Evolutionary conservation across 2,797 vertebrate genomes (phyloP), one percentile per base, ranked within the genome.

Genomic region (Triplophysa yarkandensis): DNA sequence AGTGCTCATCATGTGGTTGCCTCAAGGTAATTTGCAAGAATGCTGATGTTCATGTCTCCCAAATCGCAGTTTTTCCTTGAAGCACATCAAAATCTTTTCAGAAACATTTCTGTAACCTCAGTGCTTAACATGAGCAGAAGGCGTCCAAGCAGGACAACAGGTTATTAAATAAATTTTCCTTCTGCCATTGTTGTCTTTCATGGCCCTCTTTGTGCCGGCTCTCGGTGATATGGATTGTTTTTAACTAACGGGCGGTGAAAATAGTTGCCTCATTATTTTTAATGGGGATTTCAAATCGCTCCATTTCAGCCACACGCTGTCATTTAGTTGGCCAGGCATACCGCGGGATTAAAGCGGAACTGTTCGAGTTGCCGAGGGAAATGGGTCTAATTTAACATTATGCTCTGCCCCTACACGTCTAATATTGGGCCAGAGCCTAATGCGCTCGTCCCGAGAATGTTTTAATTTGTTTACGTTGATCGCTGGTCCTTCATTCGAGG

Each of bases 231-330:
- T 85, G 81, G 86, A 88, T 86, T 90, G 85, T 90, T 90, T 91
- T 88, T 86, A 84, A 88, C 86, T 86, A 88, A 89, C 85, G 83
- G 82, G 80, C 79, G 28, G 81, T 78, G 85, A 84, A 92, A 90
- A 90, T 87, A 83, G 85, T 85, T 82, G 80, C 84, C 87, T 92
- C 89, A 89, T 92, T 91, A 91, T 89, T 90, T 92, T 88, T 90
- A 91, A 91, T 91, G 86, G 86, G n/a, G 84, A 82, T 88, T 88
- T 83, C 84, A 88, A 83, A 89, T 84, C 84, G 77, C 80, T 84
- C 77, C 62, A 76, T 85, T 77, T 83, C 84, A 73, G 81, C 64
- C 81, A 75, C 60, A 36, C 14, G 52, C 83, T 87, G 86, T 86
- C 84, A 81, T 88, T 88, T 87, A 82, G 75, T 84, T 77, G 80